Conservation (phyloP, 1,140 invertebrate genomes). For the Drosophila virilis region DNA sequence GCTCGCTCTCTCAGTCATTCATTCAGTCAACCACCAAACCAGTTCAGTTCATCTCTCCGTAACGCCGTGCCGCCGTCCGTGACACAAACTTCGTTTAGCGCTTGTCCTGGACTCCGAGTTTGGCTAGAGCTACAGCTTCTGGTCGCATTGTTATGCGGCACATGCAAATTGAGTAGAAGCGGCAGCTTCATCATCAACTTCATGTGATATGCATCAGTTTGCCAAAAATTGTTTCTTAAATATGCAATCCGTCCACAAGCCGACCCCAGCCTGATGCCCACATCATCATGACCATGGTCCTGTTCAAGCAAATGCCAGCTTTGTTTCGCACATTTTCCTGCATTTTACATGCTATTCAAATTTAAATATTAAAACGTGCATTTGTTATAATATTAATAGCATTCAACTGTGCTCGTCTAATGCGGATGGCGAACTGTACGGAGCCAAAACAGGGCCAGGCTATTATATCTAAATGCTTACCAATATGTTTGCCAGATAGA, state of each 20-base stretch:
- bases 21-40: slow-evolving; percentile 29
- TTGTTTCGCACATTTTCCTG: slow-evolving; percentile 18
- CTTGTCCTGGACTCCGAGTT: background rate
- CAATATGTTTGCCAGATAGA: too few relatives aligned
- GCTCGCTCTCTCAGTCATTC: slow-evolving; percentile 39
- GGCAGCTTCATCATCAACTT: slow-evolving; percentile 52
- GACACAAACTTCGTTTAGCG: slow-evolving; percentile 66
- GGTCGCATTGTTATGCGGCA: slow-evolving; percentile 67
- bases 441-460: too few relatives aligned
- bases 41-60: slow-evolving; percentile 17
- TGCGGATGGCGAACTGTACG: background rate
- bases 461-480: too few relatives aligned
- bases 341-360: slow-evolving; percentile 28
- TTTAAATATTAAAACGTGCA: slow-evolving; percentile 11
- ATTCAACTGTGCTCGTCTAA: background rate
- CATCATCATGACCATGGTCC: slow-evolving; percentile 3
- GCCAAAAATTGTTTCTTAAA: slow-evolving; percentile 59
- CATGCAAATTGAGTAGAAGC: slow-evolving; percentile 63
- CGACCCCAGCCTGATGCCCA: background rate
- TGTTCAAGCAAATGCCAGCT: slow-evolving; percentile 19
- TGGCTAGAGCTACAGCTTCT: background rate
- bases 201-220: slow-evolving; percentile 76
- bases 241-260: slow-evolving; percentile 42
- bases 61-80: background rate
- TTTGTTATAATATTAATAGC: background rate